Evolutionary conservation across 2,113 vertebrate species (phyloP).

Genomic region (Cygnus buccinator): DNA sequence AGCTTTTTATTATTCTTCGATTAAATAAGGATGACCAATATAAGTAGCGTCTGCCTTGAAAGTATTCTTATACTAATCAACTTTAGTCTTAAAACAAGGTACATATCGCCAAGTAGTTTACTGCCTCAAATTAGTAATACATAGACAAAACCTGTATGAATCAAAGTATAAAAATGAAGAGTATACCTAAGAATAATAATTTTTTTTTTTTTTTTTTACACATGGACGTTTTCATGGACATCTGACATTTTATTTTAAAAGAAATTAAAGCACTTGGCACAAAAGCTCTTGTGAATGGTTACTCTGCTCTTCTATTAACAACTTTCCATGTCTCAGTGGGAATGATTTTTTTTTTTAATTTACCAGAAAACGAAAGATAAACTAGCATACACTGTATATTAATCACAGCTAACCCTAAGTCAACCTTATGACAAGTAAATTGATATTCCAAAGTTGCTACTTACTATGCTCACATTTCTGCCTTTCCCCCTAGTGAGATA

Average conservation of each 20-base stretch:
- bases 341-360: not conserved
- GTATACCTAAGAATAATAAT: not conserved
- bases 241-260: not conserved
- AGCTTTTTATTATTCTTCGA: not conserved
- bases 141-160: not conserved
- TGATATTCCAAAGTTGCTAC: not conserved
- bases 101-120: not conserved
- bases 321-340: not conserved
- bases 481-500: not conserved
- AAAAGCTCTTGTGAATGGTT: not conserved
- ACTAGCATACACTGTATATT: constrained; percentile 13
- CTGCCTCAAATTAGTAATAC: not conserved
- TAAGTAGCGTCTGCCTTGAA: not conserved
- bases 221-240: not conserved
- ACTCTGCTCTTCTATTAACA: not conserved
- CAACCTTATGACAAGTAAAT: constrained; percentile 4
- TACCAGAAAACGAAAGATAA: constrained; percentile 5
- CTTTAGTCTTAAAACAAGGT: not conserved
- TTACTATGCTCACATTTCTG: not conserved
- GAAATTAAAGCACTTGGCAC: not conserved
- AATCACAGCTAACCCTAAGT: constrained; percentile 37
- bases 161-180: not conserved
- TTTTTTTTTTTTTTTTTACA: not conserved
- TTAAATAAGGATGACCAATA: not conserved
- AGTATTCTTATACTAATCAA: not conserved